Evolutionary conservation across 2,797 vertebrate genomes (phyloP).

Genomic region (Sus cebifrons): DNA sequence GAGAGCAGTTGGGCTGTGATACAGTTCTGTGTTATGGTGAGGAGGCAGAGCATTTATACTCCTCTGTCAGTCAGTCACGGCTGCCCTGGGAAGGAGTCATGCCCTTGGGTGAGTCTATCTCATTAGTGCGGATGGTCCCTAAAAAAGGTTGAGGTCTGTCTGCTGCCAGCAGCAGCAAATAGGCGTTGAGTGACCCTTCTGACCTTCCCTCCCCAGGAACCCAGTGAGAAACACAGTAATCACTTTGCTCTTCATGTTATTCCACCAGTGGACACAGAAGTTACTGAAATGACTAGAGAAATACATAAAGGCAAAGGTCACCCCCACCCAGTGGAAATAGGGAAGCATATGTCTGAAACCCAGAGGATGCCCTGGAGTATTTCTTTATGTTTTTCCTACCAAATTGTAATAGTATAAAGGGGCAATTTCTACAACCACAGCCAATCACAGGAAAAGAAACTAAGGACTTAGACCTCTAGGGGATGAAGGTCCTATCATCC

Average conservation of each 20-base stretch:
- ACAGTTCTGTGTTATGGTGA: not conserved
- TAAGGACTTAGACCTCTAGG: not conserved
- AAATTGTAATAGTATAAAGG: not conserved
- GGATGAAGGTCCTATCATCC: not conserved
- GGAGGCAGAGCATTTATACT: not conserved
- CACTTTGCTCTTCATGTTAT: not conserved
- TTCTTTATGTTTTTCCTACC: not conserved
- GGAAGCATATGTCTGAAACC: not conserved
- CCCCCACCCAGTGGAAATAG: not conserved
- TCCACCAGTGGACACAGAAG: not conserved
- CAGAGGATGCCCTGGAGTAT: not conserved
- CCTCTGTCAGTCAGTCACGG: not conserved
- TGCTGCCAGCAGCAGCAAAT: not conserved
- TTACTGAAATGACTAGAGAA: not conserved
- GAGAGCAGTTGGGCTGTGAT: not conserved
- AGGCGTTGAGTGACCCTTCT: not conserved
- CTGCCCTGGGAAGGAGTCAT: not conserved
- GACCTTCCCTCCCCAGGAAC: not conserved
- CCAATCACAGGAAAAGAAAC: not conserved
- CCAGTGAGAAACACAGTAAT: not conserved
- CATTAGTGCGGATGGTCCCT: not conserved
- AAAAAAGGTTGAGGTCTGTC: not conserved
- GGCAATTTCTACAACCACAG: not conserved
- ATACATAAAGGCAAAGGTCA: not conserved
- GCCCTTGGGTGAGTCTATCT: not conserved